phyloP scores from a whole-genome alignment of 1,140 invertebrate genomes.

The Dendroctonus valens region DNA sequence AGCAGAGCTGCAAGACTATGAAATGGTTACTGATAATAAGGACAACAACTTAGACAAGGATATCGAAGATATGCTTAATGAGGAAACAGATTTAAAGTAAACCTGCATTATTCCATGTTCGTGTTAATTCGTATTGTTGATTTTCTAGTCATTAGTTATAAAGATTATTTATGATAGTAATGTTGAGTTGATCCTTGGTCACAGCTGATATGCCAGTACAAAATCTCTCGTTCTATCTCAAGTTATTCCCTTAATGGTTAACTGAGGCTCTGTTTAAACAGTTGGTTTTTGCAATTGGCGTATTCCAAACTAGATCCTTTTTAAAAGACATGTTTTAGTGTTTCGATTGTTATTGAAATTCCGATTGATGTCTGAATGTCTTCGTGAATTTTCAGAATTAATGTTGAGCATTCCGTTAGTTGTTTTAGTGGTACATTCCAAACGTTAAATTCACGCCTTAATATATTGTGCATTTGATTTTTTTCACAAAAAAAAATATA shows the following conservation, averaged over 20 bases:
- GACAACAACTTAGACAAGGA: conserved; percentile 47
- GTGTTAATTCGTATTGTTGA: not conserved
- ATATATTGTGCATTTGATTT: no score
- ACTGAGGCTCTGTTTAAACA: no score
- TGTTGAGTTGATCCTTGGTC: not conserved
- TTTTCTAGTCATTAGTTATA: conserved; percentile 3
- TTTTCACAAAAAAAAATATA: no score
- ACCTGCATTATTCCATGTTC: conserved; percentile 7
- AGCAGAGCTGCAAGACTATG: conserved; percentile 88
- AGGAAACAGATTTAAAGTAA: conserved; percentile 47
- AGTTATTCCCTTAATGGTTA: not conserved
- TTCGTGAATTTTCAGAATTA: no score
- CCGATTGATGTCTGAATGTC: no score
- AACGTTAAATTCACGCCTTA: no score
- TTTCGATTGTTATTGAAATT: no score
- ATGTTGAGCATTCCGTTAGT: no score
- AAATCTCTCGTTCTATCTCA: not conserved
- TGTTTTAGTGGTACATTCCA: no score
- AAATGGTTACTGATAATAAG: conserved; percentile 65
- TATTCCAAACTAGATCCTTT: no score
- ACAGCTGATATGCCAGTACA: not conserved
- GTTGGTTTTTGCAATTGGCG: no score
- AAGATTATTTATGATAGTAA: not conserved
- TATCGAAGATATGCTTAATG: conserved; percentile 48
- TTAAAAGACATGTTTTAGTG: no score